These are phyloP conservation scores for Scolanthus callimorphus DNA, from an alignment of 92 coral and sea anemone species.

Conservation along the genomic window DNA sequence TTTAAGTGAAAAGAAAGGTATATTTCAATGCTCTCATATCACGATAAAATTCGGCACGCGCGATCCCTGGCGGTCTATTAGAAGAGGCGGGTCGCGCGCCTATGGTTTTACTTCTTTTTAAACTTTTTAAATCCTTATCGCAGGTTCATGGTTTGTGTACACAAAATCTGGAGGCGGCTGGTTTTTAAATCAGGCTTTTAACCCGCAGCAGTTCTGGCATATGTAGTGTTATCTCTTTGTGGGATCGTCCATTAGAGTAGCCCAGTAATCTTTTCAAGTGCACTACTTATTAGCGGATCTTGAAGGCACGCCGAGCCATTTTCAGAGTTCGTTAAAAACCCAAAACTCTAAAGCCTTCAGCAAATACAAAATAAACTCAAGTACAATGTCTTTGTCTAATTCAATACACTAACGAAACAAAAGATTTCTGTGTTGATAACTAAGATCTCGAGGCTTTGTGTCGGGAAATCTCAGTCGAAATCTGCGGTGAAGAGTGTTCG, in stretches of 20 bases:
- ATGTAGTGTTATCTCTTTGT: slow-evolving; percentile 25
- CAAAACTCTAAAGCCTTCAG: slow-evolving; percentile 59
- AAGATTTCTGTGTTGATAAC: slow-evolving; percentile 20
- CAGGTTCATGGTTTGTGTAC: slow-evolving; percentile 12
- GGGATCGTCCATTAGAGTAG: slow-evolving; percentile 46
- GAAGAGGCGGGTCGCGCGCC: too few species aligned
- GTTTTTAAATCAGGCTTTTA: slow-evolving; percentile 7
- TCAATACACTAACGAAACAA: slow-evolving; percentile 15
- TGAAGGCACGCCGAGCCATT: slow-evolving; percentile 1
- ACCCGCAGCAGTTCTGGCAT: slow-evolving; percentile 15
- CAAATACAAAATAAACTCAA: slow-evolving; percentile 34
- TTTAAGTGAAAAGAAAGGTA: too few species aligned
- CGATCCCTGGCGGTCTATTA: too few species aligned
- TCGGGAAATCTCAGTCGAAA: too few species aligned
- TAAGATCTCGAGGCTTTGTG: too few species aligned
- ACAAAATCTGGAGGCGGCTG: slow-evolving; percentile 2
- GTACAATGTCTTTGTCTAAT: slow-evolving; percentile 1
- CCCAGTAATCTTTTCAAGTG: slow-evolving; percentile 18
- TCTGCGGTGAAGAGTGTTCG: too few species aligned
- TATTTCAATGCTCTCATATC: too few species aligned
- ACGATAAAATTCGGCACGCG: too few species aligned
- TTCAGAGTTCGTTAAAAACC: slow-evolving; percentile 22
- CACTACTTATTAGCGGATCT: not conserved
- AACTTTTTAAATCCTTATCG: slow-evolving; percentile 19
- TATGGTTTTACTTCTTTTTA: not conserved